Evolutionary conservation across 2,888 invertebrate genomes (phyloP).

Genomic region (Homarus gammarus): DNA sequence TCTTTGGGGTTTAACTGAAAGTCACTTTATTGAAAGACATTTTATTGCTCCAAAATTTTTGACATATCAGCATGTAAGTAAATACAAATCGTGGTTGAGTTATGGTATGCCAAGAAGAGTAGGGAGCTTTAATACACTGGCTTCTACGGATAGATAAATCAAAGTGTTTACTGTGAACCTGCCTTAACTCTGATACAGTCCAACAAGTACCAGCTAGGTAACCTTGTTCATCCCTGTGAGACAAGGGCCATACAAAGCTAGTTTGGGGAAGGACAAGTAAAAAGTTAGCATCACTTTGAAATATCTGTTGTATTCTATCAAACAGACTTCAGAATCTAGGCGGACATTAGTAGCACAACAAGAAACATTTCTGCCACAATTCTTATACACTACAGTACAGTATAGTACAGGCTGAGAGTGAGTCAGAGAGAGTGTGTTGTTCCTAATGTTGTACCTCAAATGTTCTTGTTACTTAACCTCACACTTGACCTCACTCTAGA

Average conservation of each 20-base stretch:
- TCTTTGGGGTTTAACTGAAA: constrained; percentile 1
- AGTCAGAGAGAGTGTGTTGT: not conserved
- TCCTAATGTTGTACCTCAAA: not conserved
- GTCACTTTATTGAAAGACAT: constrained; percentile 60
- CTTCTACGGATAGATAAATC: constrained; percentile 43
- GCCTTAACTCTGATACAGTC: constrained; percentile 18
- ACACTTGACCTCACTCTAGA: not conserved
- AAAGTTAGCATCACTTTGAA: constrained; percentile 32
- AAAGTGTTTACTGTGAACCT: constrained; percentile 18
- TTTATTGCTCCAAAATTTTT: constrained; percentile 70
- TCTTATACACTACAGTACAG: constrained; percentile 20
- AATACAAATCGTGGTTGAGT: constrained; percentile 54
- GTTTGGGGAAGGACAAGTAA: not conserved
- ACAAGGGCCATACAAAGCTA: not conserved
- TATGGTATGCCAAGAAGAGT: constrained; percentile 24
- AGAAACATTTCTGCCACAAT: constrained; percentile 28
- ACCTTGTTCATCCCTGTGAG: not conserved
- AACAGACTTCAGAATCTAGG: constrained; percentile 33
- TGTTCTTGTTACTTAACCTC: not conserved
- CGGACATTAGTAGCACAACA: constrained; percentile 38
- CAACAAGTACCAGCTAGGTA: not conserved
- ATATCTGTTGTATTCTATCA: constrained; percentile 39
- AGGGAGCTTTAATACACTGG: constrained; percentile 52
- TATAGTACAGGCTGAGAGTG: constrained; percentile 1
- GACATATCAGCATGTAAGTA: constrained; percentile 55